phyloP scores from a whole-genome alignment of 1,140 invertebrate genomes.

The Meloidogyne floridensis region DNA sequence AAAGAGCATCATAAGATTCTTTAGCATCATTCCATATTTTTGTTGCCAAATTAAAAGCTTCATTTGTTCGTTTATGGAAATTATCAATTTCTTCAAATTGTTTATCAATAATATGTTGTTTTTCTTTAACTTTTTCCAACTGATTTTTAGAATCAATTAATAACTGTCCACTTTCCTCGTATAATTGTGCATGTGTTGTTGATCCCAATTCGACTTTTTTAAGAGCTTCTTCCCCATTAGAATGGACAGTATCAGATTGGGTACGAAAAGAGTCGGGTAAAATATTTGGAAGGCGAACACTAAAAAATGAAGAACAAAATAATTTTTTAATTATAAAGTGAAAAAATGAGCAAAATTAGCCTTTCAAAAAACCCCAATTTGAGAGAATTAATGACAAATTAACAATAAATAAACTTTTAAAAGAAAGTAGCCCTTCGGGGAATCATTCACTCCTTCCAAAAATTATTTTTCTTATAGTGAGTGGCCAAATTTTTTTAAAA shows the following conservation, averaged over 20 bases:
- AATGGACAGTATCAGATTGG: slow-evolving; percentile 49
- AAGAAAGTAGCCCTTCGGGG: no score
- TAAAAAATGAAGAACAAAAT: neutral
- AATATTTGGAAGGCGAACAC: slow-evolving; percentile 58
- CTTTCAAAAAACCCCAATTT: no score
- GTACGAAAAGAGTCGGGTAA: slow-evolving; percentile 47
- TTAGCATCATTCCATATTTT: slow-evolving; percentile 57
- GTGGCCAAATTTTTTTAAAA: no score
- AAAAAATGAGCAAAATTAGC: no score
- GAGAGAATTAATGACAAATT: no score
- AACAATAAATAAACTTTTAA: no score
- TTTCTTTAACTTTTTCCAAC: slow-evolving; percentile 30
- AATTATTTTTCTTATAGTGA: no score
- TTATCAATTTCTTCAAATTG: slow-evolving; percentile 44
- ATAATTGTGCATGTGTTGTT: slow-evolving; percentile 32
- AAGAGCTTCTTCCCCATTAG: slow-evolving; percentile 50
- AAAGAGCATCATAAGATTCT: slow-evolving; percentile 49
- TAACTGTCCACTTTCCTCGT: slow-evolving; percentile 34
- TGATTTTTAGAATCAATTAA: slow-evolving; percentile 44
- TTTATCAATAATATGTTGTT: slow-evolving; percentile 40
- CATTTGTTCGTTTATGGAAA: slow-evolving; percentile 40
- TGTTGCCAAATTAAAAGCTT: slow-evolving; percentile 50
- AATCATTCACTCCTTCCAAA: no score
- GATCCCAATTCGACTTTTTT: slow-evolving; percentile 42
- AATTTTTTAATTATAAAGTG: no score